Evolutionary conservation across 1,140 invertebrate species (phyloP), one percentile per base, ranked within the genome.

Genomic region (Brachystomella parvula): DNA sequence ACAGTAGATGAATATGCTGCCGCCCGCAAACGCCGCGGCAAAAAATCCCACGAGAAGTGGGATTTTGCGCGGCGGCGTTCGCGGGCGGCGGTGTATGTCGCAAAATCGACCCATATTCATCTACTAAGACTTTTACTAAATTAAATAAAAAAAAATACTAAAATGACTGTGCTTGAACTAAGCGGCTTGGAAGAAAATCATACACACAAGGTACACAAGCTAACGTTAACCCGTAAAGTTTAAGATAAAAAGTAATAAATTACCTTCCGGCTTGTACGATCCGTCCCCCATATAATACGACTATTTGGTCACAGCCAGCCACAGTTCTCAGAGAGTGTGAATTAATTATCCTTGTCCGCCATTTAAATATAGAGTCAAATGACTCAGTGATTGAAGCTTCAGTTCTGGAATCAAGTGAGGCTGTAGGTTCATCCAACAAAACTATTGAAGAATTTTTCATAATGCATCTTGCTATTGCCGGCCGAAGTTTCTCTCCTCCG

Each of bases 401-500:
- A 0, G 89, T 89, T 71, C 89, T 84, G 0, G 89, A 91, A 71
- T 92, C 89, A 9, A 92, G 79, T 2, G 89, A 88, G 66, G 88
- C 89, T 0, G 89, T 93, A 15, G 89, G 93, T 80, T 96, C 93
- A 76, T 96, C 93, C 0, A 96, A 77, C 6, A 96, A 77, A 47
- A 95, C 86, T 64, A 93, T 87, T 21, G 83, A 77, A 1, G 93
- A 92, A 6, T 87, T 81, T 77, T 96, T 96, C 9, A 96, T 79
- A 24, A 96, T 81, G 0, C 92, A 94, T 65, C 93, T 78, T 0
- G 92, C 91, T 66, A 96, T 96, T 0, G 92, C 93, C 60, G 96
- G 89, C 71, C 93, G 83, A 77, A 96, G 93, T 71, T 96, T 96
- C 76, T 96, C 92, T 9, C 49, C 49, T 53, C 93, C 93, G 24